These are phyloP conservation scores for Microdon myrmicae DNA, from an alignment of 2,888 invertebrate species.

Conservation along the genomic window DNA sequence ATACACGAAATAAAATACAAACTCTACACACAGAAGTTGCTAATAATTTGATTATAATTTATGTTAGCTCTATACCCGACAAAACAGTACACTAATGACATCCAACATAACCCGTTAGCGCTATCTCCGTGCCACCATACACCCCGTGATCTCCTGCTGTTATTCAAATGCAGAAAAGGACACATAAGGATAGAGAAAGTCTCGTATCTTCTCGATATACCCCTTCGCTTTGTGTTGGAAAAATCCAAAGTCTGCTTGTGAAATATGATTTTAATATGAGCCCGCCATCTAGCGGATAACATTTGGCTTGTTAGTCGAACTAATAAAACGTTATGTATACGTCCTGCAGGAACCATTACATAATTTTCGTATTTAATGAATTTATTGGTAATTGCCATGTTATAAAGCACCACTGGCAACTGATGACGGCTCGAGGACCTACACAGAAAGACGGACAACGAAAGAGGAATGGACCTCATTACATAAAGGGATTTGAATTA, in stretches of 20 bases:
- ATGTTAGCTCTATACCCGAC: slow-evolving; percentile 27
- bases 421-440: not conserved
- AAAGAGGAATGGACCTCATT: slow-evolving; percentile 2
- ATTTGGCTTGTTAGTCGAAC: slow-evolving; percentile 9
- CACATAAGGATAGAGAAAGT: not conserved
- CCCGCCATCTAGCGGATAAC: slow-evolving; percentile 43
- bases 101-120: slow-evolving; percentile 31
- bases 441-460: slow-evolving; percentile 2
- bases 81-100: slow-evolving; percentile 43
- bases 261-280: slow-evolving; percentile 45
- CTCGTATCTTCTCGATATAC: not conserved
- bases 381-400: slow-evolving; percentile 50
- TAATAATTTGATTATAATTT: slow-evolving; percentile 50
- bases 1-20: too few species aligned
- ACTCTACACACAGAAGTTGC: slow-evolving; percentile 11
- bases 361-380: slow-evolving; percentile 47
- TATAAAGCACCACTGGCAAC: slow-evolving; percentile 23
- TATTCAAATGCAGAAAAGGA: not conserved
- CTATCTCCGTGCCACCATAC: slow-evolving; percentile 1
- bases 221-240: slow-evolving; percentile 23
- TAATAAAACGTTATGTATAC: slow-evolving; percentile 49
- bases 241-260: slow-evolving; percentile 35
- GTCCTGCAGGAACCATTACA: slow-evolving; percentile 51
- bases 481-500: slow-evolving; percentile 2
- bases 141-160: not conserved